phyloP scores from a whole-genome alignment of 2,888 invertebrate genomes.

The Oxycera nigricornis region DNA sequence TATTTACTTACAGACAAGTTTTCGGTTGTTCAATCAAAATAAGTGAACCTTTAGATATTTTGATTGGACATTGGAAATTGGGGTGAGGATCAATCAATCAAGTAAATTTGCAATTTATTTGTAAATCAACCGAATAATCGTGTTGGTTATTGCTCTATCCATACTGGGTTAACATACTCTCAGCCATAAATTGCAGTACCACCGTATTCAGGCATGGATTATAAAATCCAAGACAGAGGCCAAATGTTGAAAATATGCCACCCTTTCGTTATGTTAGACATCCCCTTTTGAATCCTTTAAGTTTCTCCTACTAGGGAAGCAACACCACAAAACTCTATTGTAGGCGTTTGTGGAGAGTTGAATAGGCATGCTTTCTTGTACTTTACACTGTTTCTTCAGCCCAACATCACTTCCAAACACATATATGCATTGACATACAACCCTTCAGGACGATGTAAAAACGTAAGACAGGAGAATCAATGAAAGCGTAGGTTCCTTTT shows the following conservation, averaged over 20 bases:
- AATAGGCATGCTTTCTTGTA: background rate
- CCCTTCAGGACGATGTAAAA: background rate
- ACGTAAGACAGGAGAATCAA: background rate
- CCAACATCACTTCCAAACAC: background rate
- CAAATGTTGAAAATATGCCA: constrained; percentile 24
- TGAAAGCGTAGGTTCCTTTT: constrained; percentile 18
- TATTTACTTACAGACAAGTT: no score
- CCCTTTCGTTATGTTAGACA: constrained; percentile 17
- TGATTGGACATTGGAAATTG: no score
- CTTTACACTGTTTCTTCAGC: background rate
- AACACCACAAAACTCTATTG: constrained; percentile 30
- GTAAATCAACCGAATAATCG: no score
- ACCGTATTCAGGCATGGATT: background rate
- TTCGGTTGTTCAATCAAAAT: no score
- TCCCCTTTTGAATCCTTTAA: constrained; percentile 23
- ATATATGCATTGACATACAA: background rate
- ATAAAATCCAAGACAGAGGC: background rate
- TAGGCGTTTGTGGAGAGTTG: constrained; percentile 27
- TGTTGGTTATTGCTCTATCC: background rate
- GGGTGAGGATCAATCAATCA: no score
- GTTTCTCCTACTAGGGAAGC: background rate
- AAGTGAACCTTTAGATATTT: no score
- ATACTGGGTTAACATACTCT: background rate
- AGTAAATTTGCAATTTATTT: no score
- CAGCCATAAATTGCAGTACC: background rate